phyloP scores from a whole-genome alignment of 2,113 vertebrate species.

The Hiodon tergisus region DNA sequence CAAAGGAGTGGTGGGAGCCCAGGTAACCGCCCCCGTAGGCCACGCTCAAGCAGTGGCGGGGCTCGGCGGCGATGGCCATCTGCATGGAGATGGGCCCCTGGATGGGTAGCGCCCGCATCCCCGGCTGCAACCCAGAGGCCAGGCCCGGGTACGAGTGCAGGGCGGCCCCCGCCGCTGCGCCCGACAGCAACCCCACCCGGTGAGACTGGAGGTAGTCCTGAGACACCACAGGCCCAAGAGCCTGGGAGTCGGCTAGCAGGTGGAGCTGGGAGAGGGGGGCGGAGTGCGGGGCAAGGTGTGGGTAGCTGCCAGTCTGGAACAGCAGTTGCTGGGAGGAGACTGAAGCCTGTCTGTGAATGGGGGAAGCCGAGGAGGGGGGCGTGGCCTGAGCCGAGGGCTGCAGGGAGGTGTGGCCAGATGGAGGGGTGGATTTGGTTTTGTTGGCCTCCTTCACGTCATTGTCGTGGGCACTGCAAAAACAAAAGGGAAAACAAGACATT shows the following conservation, averaged over 20 bases:
- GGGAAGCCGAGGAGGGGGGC: not conserved
- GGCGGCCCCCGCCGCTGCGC: conserved; percentile 19
- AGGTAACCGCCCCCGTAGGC: conserved; percentile 24
- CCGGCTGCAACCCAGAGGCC: conserved; percentile 48
- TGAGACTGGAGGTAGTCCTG: conserved; percentile 73
- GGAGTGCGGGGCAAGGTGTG: conserved; percentile 61
- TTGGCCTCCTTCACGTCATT: conserved; percentile 56
- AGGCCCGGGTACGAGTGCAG: conserved; percentile 58
- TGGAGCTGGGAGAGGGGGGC: conserved; percentile 66
- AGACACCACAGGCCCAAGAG: conserved; percentile 68
- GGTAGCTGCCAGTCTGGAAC: conserved; percentile 67
- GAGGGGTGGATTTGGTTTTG: conserved; percentile 44
- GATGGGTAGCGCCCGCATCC: conserved; percentile 56
- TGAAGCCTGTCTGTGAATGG: conserved; percentile 9
- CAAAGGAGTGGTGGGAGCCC: conserved; percentile 7
- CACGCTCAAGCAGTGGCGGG: conserved; percentile 43
- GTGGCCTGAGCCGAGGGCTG: conserved; percentile 49
- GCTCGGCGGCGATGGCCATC: conserved; percentile 64
- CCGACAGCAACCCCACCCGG: conserved; percentile 53
- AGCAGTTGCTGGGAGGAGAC: conserved; percentile 67
- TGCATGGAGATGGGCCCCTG: conserved; percentile 69
- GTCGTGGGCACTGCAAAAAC: conserved; percentile 51
- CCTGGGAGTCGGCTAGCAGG: conserved; percentile 65
- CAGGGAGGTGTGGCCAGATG: conserved; percentile 17
- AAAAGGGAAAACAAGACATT: not conserved